Percentiles rank a stretch among this genome's conserved stretches.
phyloP scores from a whole-genome alignment of 2,888 invertebrate genomes.

The Chrysina gloriosa region DNA sequence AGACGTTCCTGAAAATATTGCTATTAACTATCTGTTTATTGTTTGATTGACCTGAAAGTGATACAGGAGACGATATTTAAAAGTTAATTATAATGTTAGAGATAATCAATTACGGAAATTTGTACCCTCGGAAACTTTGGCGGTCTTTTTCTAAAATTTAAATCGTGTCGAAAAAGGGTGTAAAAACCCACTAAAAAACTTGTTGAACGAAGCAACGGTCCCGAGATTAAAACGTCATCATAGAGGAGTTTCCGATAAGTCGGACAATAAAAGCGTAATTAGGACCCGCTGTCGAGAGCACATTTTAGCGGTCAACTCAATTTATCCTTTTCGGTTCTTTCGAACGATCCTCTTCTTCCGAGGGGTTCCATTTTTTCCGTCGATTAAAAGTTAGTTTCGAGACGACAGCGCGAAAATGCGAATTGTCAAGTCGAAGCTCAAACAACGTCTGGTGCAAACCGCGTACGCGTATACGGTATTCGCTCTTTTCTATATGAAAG shows the following conservation, averaged over 20 bases:
- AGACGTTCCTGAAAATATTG: no score
- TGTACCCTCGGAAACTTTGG: background rate
- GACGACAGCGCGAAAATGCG: no score
- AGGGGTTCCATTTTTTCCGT: no score
- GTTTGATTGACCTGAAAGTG: no score
- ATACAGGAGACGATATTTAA: no score
- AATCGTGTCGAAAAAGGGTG: conserved; percentile 15
- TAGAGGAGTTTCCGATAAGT: conserved; percentile 39
- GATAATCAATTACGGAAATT: conserved; percentile 16
- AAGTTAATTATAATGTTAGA: no score
- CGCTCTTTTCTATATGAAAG: background rate
- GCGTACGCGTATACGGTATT: no score
- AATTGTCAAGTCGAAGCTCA: no score
- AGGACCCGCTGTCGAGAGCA: conserved; percentile 34
- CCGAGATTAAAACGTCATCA: conserved; percentile 38
- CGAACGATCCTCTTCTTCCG: no score
- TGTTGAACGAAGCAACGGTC: conserved; percentile 40
- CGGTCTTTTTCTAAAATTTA: conserved; percentile 26
- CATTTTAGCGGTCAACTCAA: conserved; percentile 26
- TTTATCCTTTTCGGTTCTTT: conserved; percentile 7
- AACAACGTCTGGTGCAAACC: no score
- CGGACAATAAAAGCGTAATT: conserved; percentile 41
- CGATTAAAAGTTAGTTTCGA: no score
- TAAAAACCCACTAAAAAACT: conserved; percentile 33
- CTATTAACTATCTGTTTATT: no score